Evolutionary conservation across 37 sponge, comb jelly and placozoan genomes (phyloP).

Genomic region (Hexactinellida sp.): DNA sequence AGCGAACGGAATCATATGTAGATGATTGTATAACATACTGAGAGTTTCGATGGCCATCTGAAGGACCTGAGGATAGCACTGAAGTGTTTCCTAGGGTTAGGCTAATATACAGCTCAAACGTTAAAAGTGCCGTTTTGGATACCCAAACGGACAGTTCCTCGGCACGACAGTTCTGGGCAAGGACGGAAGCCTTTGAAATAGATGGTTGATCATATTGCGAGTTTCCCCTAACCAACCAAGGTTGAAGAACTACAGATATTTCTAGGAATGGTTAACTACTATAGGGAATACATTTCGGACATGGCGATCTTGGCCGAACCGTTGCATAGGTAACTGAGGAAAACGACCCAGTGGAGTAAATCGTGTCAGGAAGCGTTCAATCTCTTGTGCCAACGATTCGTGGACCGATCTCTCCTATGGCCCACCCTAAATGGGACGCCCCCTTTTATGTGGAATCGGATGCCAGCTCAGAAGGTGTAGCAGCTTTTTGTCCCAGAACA

Average conservation of each 20-base stretch:
- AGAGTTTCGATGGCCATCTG: not conserved
- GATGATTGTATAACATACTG: not conserved
- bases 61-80: not conserved
- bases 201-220: not conserved
- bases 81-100: not conserved
- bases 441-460: not conserved
- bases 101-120: not conserved
- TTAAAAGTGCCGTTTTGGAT: not conserved
- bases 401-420: not conserved
- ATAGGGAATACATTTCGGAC: not conserved
- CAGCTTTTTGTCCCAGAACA: not conserved
- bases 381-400: not conserved
- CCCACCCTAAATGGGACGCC: not conserved
- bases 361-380: not conserved
- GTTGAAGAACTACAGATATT: not conserved
- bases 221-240: not conserved
- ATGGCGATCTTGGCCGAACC: not conserved
- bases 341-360: not conserved
- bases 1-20: not conserved
- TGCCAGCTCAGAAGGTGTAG: not conserved
- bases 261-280: not conserved
- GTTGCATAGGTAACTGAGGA: not conserved
- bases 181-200: not conserved
- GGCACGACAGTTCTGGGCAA: not conserved
- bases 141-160: not conserved